Conservation (phyloP, 1,140 invertebrate species). For the Chironomus striatipennis region DNA sequence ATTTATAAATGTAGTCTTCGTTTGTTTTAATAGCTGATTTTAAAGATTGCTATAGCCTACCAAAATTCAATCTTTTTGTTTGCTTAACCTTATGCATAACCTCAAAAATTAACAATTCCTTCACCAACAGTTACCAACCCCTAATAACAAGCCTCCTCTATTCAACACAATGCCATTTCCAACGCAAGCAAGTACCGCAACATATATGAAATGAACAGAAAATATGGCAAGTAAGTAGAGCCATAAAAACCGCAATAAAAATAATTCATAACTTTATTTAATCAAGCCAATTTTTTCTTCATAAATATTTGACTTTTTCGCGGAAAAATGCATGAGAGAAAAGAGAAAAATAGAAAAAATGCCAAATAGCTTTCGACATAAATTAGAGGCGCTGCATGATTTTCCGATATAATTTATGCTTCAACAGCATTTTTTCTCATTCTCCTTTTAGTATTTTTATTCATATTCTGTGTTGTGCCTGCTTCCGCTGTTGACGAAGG, state of each 20-base stretch:
- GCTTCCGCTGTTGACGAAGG: not conserved
- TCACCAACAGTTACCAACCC: no score
- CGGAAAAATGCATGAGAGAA: not conserved
- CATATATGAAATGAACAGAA: no score
- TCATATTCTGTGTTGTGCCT: not conserved
- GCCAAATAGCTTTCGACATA: not conserved
- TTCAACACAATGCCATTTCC: no score
- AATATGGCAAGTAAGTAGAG: not conserved
- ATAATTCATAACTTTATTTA: slow-evolving; percentile 15
- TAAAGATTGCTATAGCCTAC: no score
- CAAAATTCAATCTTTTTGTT: no score
- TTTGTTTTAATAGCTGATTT: no score
- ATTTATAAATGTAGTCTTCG: no score
- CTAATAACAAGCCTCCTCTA: no score
- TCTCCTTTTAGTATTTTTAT: not conserved
- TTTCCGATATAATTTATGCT: slow-evolving; percentile 9
- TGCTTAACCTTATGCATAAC: no score
- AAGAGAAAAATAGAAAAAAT: not conserved
- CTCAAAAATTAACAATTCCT: no score
- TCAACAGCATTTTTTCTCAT: slow-evolving; percentile 1
- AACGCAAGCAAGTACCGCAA: no score
- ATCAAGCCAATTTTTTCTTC: not conserved
- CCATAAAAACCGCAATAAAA: slow-evolving; percentile 1
- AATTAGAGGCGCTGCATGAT: slow-evolving; percentile 12
- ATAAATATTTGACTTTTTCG: no score